A percentile compares a stretch with the other conserved stretches of the same genome.
These are phyloP conservation scores for Philereme vetulata DNA, from an alignment of 2,888 invertebrate species.

Conservation along the genomic window DNA sequence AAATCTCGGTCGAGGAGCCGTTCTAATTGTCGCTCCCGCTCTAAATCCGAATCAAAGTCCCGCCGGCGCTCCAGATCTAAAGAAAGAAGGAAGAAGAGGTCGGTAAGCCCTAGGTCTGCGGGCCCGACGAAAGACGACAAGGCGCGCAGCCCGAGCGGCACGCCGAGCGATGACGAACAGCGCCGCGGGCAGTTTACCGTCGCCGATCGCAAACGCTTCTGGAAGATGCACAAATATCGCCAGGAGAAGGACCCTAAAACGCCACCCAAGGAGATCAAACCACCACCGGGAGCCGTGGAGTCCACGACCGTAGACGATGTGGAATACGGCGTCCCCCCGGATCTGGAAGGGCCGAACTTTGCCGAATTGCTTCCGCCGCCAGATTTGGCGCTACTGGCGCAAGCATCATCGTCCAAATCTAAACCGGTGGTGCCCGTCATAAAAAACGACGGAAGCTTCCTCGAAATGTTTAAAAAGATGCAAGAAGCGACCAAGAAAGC, in stretches of 20 bases:
- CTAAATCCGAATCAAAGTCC: conserved; percentile 40
- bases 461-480: conserved; percentile 96
- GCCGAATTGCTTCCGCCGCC: conserved; percentile 54
- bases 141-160: conserved; percentile 56
- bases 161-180: conserved; percentile 68
- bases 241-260: conserved; percentile 59
- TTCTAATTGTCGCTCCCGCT: conserved; percentile 54
- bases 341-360: conserved; percentile 75
- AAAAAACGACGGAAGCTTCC: conserved; percentile 95
- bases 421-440: conserved; percentile 85
- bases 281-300: conserved; percentile 72
- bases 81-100: conserved; percentile 43
- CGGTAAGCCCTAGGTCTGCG: conserved; percentile 46
- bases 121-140: conserved; percentile 54
- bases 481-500: conserved; percentile 85
- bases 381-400: conserved; percentile 26
- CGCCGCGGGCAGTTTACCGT: conserved; percentile 78
- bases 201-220: conserved; percentile 73
- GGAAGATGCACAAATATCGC: conserved; percentile 69
- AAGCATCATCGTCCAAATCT: conserved; percentile 68
- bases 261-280: conserved; percentile 67
- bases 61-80: conserved; percentile 45
- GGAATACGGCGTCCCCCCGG: conserved; percentile 74
- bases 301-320: conserved; percentile 64
- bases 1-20: conserved; percentile 55